Conservation (phyloP, 2,797 vertebrate species). For the Cygnus olor region DNA sequence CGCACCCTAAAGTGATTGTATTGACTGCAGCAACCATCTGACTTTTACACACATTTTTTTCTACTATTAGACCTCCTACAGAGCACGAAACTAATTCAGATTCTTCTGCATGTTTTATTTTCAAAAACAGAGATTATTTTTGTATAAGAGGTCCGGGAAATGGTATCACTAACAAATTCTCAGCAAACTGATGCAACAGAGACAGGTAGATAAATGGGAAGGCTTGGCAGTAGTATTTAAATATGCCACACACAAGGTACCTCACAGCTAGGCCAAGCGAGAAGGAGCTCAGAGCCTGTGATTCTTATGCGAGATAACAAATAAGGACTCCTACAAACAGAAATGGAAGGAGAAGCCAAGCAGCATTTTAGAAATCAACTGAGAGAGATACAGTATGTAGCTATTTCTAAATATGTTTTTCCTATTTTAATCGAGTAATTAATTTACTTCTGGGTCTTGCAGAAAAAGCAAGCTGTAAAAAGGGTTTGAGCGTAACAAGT, state of each 20-base stretch:
- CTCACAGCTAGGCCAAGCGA: neutral
- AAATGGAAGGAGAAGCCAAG: neutral
- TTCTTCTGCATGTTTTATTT: neutral
- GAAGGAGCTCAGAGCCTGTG: neutral
- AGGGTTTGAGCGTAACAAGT: neutral
- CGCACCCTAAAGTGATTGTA: neutral
- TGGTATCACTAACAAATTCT: neutral
- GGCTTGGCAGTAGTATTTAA: neutral
- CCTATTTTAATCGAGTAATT: neutral
- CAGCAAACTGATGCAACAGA: neutral
- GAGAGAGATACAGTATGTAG: neutral
- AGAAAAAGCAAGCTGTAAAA: neutral
- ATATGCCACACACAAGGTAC: neutral
- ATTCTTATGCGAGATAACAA: neutral
- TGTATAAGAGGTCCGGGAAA: neutral
- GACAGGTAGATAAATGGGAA: neutral
- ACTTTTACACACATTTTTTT: neutral
- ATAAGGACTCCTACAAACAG: neutral
- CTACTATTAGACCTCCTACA: slow-evolving; percentile 1
- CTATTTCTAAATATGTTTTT: neutral
- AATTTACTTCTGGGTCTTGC: neutral
- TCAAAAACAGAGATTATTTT: neutral
- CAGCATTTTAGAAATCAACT: neutral
- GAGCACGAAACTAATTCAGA: neutral
- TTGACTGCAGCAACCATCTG: neutral